Evolutionary conservation across 1,140 invertebrate species (phyloP).

Genomic region (Wasmannia auropunctata): DNA sequence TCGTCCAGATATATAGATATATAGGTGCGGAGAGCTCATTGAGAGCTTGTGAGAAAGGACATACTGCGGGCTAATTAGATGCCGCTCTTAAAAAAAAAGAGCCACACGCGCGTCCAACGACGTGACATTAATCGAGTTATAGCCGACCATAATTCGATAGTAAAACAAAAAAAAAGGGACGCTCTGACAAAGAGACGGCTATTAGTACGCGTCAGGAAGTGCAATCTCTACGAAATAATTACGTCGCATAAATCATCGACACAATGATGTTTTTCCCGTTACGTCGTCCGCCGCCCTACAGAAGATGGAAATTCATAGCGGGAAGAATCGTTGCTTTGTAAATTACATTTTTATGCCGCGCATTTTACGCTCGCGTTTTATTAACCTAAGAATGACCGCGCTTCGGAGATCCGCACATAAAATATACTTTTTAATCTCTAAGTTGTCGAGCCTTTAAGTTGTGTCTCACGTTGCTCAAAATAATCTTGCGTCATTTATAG

Average conservation of each 20-base stretch:
- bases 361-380: not conserved
- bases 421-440: not conserved
- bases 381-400: not conserved
- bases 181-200: slow-evolving; percentile 10
- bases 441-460: not conserved
- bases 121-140: slow-evolving; percentile 24
- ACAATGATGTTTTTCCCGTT: slow-evolving; percentile 14
- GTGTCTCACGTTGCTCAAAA: not conserved
- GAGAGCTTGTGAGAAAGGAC: not conserved
- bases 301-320: slow-evolving; percentile 5
- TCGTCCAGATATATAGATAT: not conserved
- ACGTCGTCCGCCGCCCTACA: not conserved
- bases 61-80: slow-evolving; percentile 20
- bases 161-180: slow-evolving; percentile 32
- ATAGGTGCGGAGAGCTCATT: too few species aligned
- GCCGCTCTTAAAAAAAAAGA: slow-evolving; percentile 16
- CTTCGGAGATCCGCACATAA: not conserved
- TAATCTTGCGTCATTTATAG: not conserved
- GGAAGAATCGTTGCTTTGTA: slow-evolving; percentile 38
- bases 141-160: slow-evolving; percentile 30
- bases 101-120: not conserved
- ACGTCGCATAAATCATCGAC: slow-evolving; percentile 32
- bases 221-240: slow-evolving; percentile 32
- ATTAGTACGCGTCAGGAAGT: slow-evolving; percentile 20
- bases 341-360: not conserved